phyloP scores from a whole-genome alignment of 2,888 invertebrate genomes.

The Noctua pronuba region DNA sequence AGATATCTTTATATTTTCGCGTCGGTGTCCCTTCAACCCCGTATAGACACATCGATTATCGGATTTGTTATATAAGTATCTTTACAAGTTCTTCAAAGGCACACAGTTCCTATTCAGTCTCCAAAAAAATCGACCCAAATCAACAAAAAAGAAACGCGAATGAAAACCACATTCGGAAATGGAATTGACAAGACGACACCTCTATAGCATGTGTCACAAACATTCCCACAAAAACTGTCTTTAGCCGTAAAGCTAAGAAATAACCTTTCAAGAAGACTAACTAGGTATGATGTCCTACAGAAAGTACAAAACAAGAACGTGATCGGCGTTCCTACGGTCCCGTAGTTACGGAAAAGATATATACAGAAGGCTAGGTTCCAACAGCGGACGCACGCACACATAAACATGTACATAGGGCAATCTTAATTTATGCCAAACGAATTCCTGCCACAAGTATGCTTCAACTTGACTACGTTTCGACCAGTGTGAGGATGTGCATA shows the following conservation, averaged over 20 bases:
- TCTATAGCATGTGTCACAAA: conserved; percentile 45
- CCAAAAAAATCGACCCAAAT: conserved; percentile 22
- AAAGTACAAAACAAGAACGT: conserved; percentile 65
- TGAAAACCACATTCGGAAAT: conserved; percentile 44
- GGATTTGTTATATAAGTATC: background rate
- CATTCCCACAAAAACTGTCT: conserved; percentile 44
- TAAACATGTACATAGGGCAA: background rate
- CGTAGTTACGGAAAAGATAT: background rate
- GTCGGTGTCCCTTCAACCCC: too few relatives aligned
- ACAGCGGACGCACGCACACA: background rate
- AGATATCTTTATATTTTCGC: too few relatives aligned
- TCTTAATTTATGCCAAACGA: background rate
- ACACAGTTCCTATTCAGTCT: conserved; percentile 1
- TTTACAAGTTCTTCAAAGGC: conserved; percentile 17
- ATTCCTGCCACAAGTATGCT: background rate
- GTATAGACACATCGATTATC: background rate
- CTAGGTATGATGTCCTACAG: conserved; percentile 64
- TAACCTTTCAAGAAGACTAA: conserved; percentile 64
- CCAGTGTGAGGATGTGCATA: background rate
- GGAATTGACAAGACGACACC: conserved; percentile 50
- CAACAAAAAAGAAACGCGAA: conserved; percentile 23
- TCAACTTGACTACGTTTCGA: background rate
- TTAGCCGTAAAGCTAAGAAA: conserved; percentile 50
- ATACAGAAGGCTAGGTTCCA: conserved; percentile 10
- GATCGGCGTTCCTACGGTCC: conserved; percentile 58